Evolutionary conservation across 1,140 invertebrate species (phyloP).

Genomic region (Penaeus indicus): DNA sequence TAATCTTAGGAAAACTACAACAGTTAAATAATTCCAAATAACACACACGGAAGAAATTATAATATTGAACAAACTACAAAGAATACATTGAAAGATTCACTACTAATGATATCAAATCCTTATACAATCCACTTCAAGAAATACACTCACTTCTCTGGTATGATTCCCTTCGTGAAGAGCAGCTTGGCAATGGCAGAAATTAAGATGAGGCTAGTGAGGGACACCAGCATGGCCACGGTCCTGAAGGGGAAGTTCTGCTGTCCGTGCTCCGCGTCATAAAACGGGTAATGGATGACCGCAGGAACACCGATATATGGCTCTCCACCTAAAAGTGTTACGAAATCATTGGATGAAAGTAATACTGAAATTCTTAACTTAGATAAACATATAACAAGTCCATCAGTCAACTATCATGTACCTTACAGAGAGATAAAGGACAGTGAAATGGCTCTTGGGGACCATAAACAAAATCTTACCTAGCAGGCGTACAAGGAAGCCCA

Average conservation of each 20-base stretch:
- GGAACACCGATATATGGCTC: slow-evolving; percentile 87
- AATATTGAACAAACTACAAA: background rate
- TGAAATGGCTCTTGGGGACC: too few relatives aligned
- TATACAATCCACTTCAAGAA: background rate
- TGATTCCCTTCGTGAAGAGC: slow-evolving; percentile 67
- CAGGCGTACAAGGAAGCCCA: slow-evolving; percentile 88
- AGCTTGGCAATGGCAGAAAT: slow-evolving; percentile 78
- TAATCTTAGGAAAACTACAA: too few relatives aligned
- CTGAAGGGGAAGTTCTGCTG: slow-evolving; percentile 76
- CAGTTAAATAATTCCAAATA: too few relatives aligned
- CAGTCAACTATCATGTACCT: too few relatives aligned
- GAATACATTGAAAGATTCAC: background rate
- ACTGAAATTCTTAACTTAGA: too few relatives aligned
- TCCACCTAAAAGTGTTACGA: slow-evolving; percentile 78
- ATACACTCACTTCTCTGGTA: slow-evolving; percentile 54
- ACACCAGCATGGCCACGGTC: slow-evolving; percentile 76
- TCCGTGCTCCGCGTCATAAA: slow-evolving; percentile 79
- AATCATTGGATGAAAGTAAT: too few relatives aligned
- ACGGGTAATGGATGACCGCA: slow-evolving; percentile 89
- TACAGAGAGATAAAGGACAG: too few relatives aligned
- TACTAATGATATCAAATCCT: background rate
- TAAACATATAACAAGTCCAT: too few relatives aligned
- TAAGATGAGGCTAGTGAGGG: slow-evolving; percentile 80
- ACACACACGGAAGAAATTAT: too few relatives aligned
- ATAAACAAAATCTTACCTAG: slow-evolving; percentile 65